phyloP scores from a whole-genome alignment of 2,888 invertebrate genomes.

The Erebia ligea region DNA sequence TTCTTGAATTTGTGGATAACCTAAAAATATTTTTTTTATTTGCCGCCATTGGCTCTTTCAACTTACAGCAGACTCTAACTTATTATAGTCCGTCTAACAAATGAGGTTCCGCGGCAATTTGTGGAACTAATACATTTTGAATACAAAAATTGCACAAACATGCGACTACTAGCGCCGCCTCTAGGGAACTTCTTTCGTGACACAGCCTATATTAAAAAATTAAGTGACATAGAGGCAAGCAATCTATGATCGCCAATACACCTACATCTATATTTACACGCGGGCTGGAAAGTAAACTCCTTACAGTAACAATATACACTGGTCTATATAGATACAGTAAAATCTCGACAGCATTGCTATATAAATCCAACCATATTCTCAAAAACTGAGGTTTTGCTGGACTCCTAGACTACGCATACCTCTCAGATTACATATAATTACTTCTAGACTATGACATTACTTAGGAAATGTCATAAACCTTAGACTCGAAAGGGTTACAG shows the following conservation, averaged over 20 bases:
- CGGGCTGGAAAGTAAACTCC: constrained; percentile 59
- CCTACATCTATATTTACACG: constrained; percentile 71
- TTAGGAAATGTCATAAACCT: too few relatives aligned
- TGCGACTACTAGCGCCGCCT: too few relatives aligned
- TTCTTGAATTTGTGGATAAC: too few relatives aligned
- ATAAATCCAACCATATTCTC: constrained; percentile 20
- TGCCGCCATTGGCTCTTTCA: too few relatives aligned
- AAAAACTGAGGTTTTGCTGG: neutral
- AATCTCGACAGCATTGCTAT: constrained; percentile 53
- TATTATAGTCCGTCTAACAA: too few relatives aligned
- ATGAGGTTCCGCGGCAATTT: too few relatives aligned
- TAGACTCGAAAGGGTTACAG: neutral
- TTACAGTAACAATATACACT: constrained; percentile 61
- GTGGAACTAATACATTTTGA: too few relatives aligned
- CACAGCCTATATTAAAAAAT: neutral
- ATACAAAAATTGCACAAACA: too few relatives aligned
- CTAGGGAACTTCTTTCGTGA: too few relatives aligned
- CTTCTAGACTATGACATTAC: too few relatives aligned
- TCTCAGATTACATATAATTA: neutral
- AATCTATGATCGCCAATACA: constrained; percentile 62
- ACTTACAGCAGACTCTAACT: too few relatives aligned
- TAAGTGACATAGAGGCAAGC: constrained; percentile 37
- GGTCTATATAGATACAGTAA: constrained; percentile 55
- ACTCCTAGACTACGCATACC: neutral
- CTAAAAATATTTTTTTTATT: too few relatives aligned